phyloP scores from a whole-genome alignment of 2,113 vertebrate species.

The Bubo scandiacus region DNA sequence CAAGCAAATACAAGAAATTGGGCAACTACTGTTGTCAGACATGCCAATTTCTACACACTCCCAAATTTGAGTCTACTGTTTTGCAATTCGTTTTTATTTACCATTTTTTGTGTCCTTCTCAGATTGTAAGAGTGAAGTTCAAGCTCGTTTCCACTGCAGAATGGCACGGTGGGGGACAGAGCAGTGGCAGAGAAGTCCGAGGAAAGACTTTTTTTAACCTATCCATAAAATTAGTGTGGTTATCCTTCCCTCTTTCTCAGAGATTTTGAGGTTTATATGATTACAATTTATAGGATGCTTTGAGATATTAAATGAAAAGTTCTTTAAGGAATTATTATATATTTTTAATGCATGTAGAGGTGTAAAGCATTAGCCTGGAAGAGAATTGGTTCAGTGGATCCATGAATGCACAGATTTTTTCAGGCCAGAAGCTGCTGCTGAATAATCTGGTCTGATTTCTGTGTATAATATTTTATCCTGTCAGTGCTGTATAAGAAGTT shows the following conservation, averaged over 20 bases:
- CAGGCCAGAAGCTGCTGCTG: background rate
- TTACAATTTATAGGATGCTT: background rate
- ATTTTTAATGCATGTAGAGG: background rate
- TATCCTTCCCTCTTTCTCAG: background rate
- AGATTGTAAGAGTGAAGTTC: rapidly evolving
- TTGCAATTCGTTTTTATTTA: background rate
- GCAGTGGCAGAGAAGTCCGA: background rate
- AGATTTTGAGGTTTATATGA: background rate
- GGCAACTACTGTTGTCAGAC: background rate
- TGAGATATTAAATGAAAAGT: background rate
- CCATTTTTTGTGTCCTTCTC: background rate
- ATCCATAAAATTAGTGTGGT: background rate
- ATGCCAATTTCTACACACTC: background rate
- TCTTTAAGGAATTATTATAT: background rate
- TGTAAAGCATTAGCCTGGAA: background rate
- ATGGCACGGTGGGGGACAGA: background rate
- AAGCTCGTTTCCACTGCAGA: background rate
- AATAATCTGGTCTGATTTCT: background rate
- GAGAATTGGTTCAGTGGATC: background rate
- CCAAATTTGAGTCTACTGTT: background rate
- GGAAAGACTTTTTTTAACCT: background rate
- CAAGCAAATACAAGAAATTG: background rate
- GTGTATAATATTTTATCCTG: background rate
- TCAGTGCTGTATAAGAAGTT: background rate
- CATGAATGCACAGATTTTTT: background rate